These are phyloP conservation scores for Malurus leucopterus DNA, from an alignment of 2,797 vertebrate genomes.

Conservation along the genomic window DNA sequence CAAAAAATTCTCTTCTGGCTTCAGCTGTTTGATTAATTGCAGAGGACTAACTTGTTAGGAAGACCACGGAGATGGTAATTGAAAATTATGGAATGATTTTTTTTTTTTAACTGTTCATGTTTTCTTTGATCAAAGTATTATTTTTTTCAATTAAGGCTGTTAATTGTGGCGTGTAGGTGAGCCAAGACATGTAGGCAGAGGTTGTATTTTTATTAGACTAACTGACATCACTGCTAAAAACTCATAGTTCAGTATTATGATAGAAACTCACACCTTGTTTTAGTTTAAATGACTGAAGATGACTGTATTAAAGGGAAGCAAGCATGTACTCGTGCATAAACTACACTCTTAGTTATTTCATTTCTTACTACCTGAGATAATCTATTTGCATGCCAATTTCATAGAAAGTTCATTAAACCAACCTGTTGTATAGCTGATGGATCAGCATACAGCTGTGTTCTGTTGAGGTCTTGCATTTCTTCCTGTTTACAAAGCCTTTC, in stretches of 20 bases:
- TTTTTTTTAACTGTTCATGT: background rate
- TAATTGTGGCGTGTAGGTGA: background rate
- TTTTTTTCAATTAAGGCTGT: background rate
- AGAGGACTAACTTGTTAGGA: background rate
- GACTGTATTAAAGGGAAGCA: background rate
- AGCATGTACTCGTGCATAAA: background rate
- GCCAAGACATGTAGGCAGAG: background rate
- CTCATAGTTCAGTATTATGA: background rate
- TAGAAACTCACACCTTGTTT: background rate
- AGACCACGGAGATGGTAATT: background rate
- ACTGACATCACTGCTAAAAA: background rate
- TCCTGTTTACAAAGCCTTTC: conserved; percentile 63
- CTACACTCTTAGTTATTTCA: background rate
- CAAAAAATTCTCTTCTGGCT: background rate
- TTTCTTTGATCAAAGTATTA: background rate
- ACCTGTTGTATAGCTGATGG: conserved; percentile 58
- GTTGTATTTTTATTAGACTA: background rate
- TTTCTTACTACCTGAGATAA: background rate
- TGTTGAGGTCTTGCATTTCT: conserved; percentile 42
- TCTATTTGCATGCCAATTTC: conserved; percentile 22
- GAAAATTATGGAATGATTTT: background rate
- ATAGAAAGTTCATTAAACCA: conserved; percentile 47
- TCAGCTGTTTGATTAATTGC: background rate
- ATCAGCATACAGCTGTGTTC: conserved; percentile 32
- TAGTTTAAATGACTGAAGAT: background rate